Base-by-base conservation (phyloP, 2,888 invertebrate genomes). In the Tenthredo scrophulariae region DNA sequence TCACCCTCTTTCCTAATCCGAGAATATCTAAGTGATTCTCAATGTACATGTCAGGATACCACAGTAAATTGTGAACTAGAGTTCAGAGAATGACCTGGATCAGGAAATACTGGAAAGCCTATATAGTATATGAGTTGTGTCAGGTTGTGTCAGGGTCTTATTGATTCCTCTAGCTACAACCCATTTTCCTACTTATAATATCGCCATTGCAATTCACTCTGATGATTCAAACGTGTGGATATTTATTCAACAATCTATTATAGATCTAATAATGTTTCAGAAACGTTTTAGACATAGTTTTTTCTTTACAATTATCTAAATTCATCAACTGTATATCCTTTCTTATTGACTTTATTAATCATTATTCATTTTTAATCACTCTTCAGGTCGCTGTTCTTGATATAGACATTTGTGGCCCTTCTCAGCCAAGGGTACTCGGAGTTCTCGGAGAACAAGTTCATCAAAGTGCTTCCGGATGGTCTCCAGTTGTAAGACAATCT, bases 351-450 rank as follows among this genome's bases (percentile, higher is more conserved):
- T 46, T 29, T 46, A 77, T 9, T 83, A 67, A 62, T 62, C 1
- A 86, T 67, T 74, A 29, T 43, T 10, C 10, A 46, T 74, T 22
- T 46, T 4, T 77, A 29, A 88, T 79, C 85, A 85, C 87, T 88
- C 93, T 89, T 82, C 91, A 98, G 97, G 96, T 99, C 87, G 99
- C 97, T 29, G 96, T 99, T 9, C 94, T 99, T 89, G 99, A 99
- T 94, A 97, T 99, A 84, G 99, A 99, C 93, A 98, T 99, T 89
- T 99, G 99, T 94, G 99, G 99, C 0, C 99, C 99, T 72, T 99
- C 99, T 37, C 98, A 98, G 92, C 99, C 99, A 15, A 96, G 98
- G 87, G 97, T 99, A 89, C 95, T 99, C 90, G 99, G 99, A 58
- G 97, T 97, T 67, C 95, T 97, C 89, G 97, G 97, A 54, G 99